A percentile compares a stretch with the other conserved stretches of the same genome.
Evolutionary conservation across 2,797 vertebrate species (phyloP).

Genomic region (Poecilia gillii): DNA sequence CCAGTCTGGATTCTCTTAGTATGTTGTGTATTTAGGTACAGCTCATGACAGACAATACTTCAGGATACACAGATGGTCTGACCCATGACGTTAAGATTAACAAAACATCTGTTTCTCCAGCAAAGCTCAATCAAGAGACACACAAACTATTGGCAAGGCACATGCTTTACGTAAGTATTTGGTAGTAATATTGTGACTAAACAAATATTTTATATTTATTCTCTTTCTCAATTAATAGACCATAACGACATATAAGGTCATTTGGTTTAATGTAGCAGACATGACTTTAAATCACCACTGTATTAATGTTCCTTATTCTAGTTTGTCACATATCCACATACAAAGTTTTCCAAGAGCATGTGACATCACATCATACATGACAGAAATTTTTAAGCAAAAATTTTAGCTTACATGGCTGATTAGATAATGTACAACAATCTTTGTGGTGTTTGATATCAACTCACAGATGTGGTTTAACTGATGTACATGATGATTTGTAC

Average conservation of each 20-base stretch:
- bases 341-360: neutral
- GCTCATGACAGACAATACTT: conserved; percentile 33
- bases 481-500: neutral
- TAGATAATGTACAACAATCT: neutral
- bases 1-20: conserved; percentile 33
- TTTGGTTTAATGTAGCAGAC: neutral
- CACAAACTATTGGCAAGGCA: conserved; percentile 4
- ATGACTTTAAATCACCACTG: neutral
- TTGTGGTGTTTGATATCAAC: neutral
- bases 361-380: neutral
- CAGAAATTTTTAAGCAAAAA: neutral
- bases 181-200: neutral
- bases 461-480: neutral
- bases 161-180: neutral
- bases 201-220: neutral
- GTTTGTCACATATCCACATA: neutral
- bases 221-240: too few relatives aligned
- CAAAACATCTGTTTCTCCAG: conserved; percentile 59
- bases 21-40: conserved; percentile 23
- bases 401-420: neutral
- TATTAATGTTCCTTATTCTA: neutral
- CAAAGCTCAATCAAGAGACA: conserved; percentile 27
- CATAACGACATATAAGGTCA: neutral
- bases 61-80: conserved; percentile 47
- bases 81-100: conserved; percentile 50